A percentile compares a stretch with the other conserved stretches of the same genome.
These are phyloP conservation scores for Psilanteris sp. DNA, from an alignment of 1,140 invertebrate genomes.

Conservation along the genomic window DNA sequence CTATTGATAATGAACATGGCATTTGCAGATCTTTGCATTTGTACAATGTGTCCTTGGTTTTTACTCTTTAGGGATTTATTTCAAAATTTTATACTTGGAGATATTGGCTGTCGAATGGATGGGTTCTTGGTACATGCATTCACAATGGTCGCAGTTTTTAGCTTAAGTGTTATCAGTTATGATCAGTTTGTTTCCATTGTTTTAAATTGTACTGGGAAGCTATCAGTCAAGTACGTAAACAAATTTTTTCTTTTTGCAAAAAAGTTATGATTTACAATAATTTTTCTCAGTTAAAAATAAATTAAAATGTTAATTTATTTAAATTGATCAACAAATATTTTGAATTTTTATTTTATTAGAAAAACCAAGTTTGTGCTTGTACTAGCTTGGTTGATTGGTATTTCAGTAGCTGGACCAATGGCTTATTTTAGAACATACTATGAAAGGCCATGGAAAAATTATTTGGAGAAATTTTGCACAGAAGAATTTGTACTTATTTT, in stretches of 20 bases:
- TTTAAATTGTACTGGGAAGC: conserved; percentile 84
- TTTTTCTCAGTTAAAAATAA: too few species aligned
- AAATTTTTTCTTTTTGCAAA: neutral
- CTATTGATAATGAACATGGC: conserved; percentile 90
- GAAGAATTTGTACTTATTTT: conserved; percentile 83
- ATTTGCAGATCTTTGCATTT: conserved; percentile 85
- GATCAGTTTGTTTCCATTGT: conserved; percentile 90
- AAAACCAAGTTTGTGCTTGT: conserved; percentile 82
- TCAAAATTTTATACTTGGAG: conserved; percentile 87
- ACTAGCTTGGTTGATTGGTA: conserved; percentile 84
- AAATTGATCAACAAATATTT: neutral
- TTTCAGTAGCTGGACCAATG: conserved; percentile 83
- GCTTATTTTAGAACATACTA: conserved; percentile 84
- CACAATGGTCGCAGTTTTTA: conserved; percentile 87
- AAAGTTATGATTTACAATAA: too few species aligned
- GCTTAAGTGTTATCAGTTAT: conserved; percentile 89
- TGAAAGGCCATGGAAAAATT: conserved; percentile 85
- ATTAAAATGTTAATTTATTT: neutral
- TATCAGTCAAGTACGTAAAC: conserved; percentile 80
- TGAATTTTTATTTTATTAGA: conserved; percentile 41
- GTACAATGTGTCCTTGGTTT: conserved; percentile 87
- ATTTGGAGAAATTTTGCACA: conserved; percentile 84
- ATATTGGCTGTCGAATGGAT: conserved; percentile 85
- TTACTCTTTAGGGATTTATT: conserved; percentile 86
- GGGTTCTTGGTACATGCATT: conserved; percentile 85